phyloP scores from a whole-genome alignment of 64 coral and sea anemone species.

The Dendronephthya gigantea region DNA sequence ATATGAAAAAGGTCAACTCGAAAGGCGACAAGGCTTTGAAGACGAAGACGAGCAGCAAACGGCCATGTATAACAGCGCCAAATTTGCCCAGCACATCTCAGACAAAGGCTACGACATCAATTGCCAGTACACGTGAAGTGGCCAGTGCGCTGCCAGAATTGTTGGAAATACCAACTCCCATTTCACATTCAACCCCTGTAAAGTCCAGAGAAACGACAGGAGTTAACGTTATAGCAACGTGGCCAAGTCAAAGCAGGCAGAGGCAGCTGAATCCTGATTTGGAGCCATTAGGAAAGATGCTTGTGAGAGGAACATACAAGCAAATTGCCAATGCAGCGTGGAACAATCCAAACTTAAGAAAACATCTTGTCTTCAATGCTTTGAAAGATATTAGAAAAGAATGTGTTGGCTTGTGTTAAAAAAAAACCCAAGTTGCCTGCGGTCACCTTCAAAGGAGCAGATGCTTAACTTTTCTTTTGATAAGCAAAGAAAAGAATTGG shows the following conservation, averaged over 20 bases:
- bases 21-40: no score
- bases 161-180: background rate
- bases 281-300: slow-evolving; percentile 53
- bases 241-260: slow-evolving; percentile 37
- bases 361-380: slow-evolving; percentile 14
- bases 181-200: background rate
- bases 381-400: slow-evolving; percentile 29
- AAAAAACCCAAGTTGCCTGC: slow-evolving; percentile 36
- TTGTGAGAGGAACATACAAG: background rate
- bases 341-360: slow-evolving; percentile 32
- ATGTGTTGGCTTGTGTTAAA: slow-evolving; percentile 18
- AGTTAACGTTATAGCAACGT: slow-evolving; percentile 29
- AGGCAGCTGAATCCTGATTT: slow-evolving; percentile 43
- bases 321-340: background rate
- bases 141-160: no score
- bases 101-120: no score
- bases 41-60: no score
- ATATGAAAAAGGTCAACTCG: background rate
- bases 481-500: slow-evolving; percentile 31
- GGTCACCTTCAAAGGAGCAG: slow-evolving; percentile 36
- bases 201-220: background rate
- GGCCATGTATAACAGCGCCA: no score
- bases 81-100: no score
- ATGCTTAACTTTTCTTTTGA: slow-evolving; percentile 35
- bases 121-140: no score